Base-by-base conservation (phyloP, 2,113 vertebrate species). In the Vidua chalybeata region DNA sequence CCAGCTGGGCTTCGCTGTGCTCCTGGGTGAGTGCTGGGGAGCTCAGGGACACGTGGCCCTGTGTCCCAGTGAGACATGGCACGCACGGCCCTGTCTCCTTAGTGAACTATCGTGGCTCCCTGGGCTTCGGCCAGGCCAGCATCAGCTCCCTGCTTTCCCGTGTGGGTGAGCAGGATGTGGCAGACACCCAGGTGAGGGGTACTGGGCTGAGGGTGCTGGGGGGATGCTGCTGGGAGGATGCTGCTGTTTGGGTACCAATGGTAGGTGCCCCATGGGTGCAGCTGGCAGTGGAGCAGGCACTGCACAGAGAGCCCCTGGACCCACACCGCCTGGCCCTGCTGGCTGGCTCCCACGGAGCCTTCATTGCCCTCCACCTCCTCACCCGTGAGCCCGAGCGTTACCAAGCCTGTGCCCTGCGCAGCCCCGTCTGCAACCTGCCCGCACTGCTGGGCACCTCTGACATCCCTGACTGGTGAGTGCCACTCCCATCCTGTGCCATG, bases 81-180 rank as follows among this genome's bases (percentile, higher is more conserved):
- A 77, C 48, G 33, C 48, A 78, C 0, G 0, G 39, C 10, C 10
- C 26, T 9, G 1, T 95, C 46, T 55, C 93, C 61, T 66, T 93
- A 99, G 99, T 99, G 84, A 99, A 99, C 94, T 99, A 99, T 69
- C 95, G 98, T 1, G 99, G 98, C 63, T 99, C 98, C 61, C 98
- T 98, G 54, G 99, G 99, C 54, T 99, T 99, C 0, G 98, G 99
- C 17, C 98, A 99, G 95, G 98, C 98, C 93, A 96, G 97, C 95
- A 98, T 99, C 69, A 94, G 92, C 69, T 98, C 98, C 62, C 97
- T 99, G 61, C 97, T 98, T 13, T 97, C 98, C 79, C 97, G n/a
- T 2, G 96, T 99, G 28, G 99, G 98, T 52, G 96, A 89, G 73
- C 98, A 99, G 95, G 99, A 99, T 9, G 98, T 99, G 39, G 98